These are phyloP conservation scores for Rhombomys opimus DNA, from an alignment of 2,113 vertebrate genomes.

Conservation along the genomic window DNA sequence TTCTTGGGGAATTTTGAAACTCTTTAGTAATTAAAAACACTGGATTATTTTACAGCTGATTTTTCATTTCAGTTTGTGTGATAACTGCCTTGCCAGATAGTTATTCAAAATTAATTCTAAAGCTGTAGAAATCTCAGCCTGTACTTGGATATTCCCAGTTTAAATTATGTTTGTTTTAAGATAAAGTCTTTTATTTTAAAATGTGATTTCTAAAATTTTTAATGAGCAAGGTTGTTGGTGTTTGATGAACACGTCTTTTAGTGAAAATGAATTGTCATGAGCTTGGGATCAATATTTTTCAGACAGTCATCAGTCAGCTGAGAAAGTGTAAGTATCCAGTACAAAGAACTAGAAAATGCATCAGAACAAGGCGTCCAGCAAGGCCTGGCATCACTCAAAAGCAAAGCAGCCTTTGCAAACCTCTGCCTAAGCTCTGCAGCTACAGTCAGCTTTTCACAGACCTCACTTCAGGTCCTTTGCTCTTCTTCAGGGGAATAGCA, in stretches of 20 bases:
- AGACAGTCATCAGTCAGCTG: slow-evolving; percentile 68
- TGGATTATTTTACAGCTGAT: slow-evolving; percentile 17
- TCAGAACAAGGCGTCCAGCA: not conserved
- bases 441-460: not conserved
- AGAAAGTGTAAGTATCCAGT: slow-evolving; percentile 37
- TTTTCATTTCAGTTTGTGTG: not conserved
- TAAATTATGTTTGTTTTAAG: slow-evolving; percentile 43
- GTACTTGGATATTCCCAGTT: slow-evolving; percentile 32
- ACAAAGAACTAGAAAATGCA: slow-evolving; percentile 35
- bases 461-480: fast-evolving
- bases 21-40: slow-evolving; percentile 24
- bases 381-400: slow-evolving; percentile 48
- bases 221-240: not conserved
- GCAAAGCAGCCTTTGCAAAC: slow-evolving; percentile 54
- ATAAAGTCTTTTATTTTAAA: not conserved
- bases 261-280: slow-evolving; percentile 30
- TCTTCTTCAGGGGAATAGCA: slow-evolving; percentile 1
- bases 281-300: slow-evolving; percentile 60
- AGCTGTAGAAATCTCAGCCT: slow-evolving; percentile 33
- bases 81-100: not conserved
- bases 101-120: slow-evolving; percentile 27
- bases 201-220: not conserved
- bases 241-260: slow-evolving; percentile 2
- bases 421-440: not conserved
- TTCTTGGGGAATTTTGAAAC: not conserved